Conservation (phyloP, 2,113 vertebrate species). For the Lepisosteus osseus region DNA sequence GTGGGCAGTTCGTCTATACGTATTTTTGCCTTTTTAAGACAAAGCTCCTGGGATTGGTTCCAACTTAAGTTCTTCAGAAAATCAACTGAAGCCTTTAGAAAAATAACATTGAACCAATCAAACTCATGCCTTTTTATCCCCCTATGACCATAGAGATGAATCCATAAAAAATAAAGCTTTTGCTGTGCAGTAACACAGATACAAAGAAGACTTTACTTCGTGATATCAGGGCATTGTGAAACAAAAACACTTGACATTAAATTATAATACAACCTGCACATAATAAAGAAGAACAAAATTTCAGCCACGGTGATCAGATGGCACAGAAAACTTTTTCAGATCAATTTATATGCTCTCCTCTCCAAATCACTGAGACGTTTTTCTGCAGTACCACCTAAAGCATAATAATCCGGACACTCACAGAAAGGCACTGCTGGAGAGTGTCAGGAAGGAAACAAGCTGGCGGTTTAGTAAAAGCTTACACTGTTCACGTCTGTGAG, state of each 20-base stretch:
- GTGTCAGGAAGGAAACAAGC: conserved; percentile 37
- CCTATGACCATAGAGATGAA: not conserved
- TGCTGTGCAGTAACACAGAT: not conserved
- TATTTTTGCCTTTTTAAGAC: not conserved
- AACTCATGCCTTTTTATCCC: not conserved
- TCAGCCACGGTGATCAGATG: conserved; percentile 3
- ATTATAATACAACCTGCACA: not conserved
- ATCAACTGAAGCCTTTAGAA: not conserved
- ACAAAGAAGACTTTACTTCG: not conserved
- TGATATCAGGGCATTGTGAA: not conserved
- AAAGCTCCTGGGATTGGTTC: not conserved
- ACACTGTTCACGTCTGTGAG: conserved; percentile 32
- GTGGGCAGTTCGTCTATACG: not conserved
- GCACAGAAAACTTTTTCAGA: conserved; percentile 19
- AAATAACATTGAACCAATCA: conserved; percentile 1
- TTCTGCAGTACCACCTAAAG: conserved; percentile 4
- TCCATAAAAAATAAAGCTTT: not conserved
- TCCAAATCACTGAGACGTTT: not conserved
- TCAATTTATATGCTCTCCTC: conserved; percentile 3
- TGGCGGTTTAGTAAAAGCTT: conserved; percentile 35
- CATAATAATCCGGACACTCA: conserved; percentile 36
- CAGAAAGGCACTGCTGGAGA: conserved; percentile 65
- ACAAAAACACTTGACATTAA: not conserved
- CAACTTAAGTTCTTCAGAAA: too few species aligned
- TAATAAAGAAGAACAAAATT: conserved; percentile 17